phyloP scores from a whole-genome alignment of 1,140 invertebrate genomes.

The Chlorops oryzae region DNA sequence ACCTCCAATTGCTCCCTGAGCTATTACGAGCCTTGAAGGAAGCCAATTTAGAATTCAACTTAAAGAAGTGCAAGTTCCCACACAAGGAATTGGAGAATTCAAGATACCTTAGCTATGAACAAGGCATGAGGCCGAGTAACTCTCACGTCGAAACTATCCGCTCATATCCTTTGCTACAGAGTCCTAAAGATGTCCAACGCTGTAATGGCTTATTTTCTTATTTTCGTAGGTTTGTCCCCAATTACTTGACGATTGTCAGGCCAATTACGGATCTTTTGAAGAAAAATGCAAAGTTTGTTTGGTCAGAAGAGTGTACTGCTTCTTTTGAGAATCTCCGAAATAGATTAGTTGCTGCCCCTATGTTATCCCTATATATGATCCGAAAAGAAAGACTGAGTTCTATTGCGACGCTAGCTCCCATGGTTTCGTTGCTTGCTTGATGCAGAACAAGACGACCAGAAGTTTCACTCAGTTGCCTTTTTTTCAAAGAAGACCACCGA shows the following conservation, averaged over 20 bases:
- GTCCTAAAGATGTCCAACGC: no score
- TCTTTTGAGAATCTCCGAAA: no score
- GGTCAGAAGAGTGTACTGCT: no score
- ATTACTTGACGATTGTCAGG: constrained; percentile 25
- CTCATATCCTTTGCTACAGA: no score
- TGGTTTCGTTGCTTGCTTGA: constrained; percentile 22
- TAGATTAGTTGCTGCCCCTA: no score
- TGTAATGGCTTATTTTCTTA: not conserved
- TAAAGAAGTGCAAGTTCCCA: constrained; percentile 41
- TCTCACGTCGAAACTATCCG: constrained; percentile 31
- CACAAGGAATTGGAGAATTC: constrained; percentile 18
- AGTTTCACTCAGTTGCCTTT: constrained; percentile 8
- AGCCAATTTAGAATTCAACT: constrained; percentile 39
- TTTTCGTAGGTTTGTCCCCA: constrained; percentile 18
- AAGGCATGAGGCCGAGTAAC: constrained; percentile 20
- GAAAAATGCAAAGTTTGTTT: constrained; percentile 24
- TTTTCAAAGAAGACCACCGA: constrained; percentile 35
- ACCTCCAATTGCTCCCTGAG: constrained; percentile 11
- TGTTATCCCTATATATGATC: no score
- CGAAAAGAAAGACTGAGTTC: no score
- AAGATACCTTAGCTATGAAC: constrained; percentile 18
- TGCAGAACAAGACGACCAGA: constrained; percentile 17
- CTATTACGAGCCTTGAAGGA: constrained; percentile 24
- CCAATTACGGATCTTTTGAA: constrained; percentile 23
- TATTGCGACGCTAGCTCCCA: constrained; percentile 23